phyloP scores from a whole-genome alignment of 2,113 vertebrate genomes.

The Dolichallabes microphthalmus region DNA sequence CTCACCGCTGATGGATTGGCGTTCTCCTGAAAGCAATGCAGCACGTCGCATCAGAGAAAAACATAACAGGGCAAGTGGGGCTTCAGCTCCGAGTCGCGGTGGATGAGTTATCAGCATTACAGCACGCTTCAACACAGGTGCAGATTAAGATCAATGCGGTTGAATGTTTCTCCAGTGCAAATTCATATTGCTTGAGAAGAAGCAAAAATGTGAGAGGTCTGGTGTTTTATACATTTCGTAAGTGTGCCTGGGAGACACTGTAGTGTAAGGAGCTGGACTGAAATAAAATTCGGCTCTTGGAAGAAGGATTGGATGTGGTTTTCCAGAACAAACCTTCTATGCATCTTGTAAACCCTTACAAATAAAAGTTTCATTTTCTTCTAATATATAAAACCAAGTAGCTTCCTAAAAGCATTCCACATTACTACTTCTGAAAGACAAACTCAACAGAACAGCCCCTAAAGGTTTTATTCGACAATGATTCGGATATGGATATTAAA shows the following conservation, averaged over 20 bases:
- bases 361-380: neutral
- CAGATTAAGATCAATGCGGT: neutral
- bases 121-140: neutral
- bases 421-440: neutral
- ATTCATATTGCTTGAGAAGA: conserved; percentile 3
- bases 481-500: neutral
- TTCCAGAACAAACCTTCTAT: neutral
- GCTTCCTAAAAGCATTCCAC: neutral
- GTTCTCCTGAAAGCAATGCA: conserved; percentile 20
- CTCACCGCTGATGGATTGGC: conserved; percentile 20
- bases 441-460: neutral
- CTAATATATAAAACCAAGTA: neutral
- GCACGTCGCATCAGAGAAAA: conserved; percentile 20
- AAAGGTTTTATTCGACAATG: neutral
- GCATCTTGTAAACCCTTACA: neutral
- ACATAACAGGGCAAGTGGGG: conserved; percentile 43
- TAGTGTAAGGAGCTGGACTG: neutral
- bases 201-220: neutral
- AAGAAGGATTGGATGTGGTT: neutral
- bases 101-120: neutral
- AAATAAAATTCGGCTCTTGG: neutral
- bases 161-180: neutral
- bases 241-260: neutral
- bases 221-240: neutral
- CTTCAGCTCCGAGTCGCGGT: conserved; percentile 28